Base-by-base conservation (phyloP, 2,797 vertebrate genomes). In the Champsocephalus esox region DNA sequence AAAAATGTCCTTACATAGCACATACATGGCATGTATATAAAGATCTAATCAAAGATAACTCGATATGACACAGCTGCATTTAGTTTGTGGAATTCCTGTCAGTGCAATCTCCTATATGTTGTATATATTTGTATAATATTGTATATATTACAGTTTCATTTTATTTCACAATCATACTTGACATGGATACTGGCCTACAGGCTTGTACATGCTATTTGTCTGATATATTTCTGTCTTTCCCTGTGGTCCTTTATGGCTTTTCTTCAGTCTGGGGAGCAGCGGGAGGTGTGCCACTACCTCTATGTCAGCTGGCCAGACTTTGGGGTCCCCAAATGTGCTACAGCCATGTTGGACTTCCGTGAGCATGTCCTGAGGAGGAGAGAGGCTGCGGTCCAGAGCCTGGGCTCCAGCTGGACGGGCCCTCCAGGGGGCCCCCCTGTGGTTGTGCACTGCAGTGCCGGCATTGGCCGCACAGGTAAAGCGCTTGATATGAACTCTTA, bases 281-380 rank as follows among this genome's bases (percentile, higher is more conserved):
- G 96, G 59, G 93, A 96, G 58, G 93, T 96, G 64, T 95, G 88
- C 56, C 96, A 96, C 92, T 96, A 95, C 91, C 95, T 96, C 73
- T 96, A 96, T 69, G 91, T 96, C 89, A 96, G 96, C 91, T 96
- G 96, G 96, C 96, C 96, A n/a, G 96, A 96, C 82, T 96, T 96
- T 11, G 96, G 96, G 0, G 95, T 96, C 56, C 96, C 96, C n/a
- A 96, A 96, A 87, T 95, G 95, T 60, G 96, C 96, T 28, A 94
- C 95, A 6, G 96, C 96, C 76, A 96, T 96, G 95, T 90, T 96
- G 84, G 95, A 96, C 81, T 96, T 96, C 72, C 93, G 94, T 73
- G 93, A 94, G 52, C 94, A 96, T 46, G 96, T 96, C 14, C 94
- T 94, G 71, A 93, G 93, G 66, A 93, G 92, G 86, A 94, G 95